phyloP scores from a whole-genome alignment of 2,797 vertebrate species.

The Diplodus sargus region DNA sequence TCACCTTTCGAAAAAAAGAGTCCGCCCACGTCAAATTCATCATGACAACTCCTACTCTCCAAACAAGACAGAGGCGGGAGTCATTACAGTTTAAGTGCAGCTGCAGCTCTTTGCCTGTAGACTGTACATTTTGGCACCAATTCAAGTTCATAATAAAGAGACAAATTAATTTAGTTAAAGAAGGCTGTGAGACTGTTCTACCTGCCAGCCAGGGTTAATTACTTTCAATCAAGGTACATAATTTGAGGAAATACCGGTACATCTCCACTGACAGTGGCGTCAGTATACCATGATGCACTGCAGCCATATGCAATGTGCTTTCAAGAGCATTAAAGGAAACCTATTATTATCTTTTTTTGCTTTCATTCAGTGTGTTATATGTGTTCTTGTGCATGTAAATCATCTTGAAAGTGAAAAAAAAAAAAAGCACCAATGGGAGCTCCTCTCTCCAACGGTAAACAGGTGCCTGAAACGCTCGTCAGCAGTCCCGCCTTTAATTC shows the following conservation, averaged over 20 bases:
- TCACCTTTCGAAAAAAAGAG: conserved; percentile 62
- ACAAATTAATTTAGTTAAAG: conserved; percentile 14
- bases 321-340: not conserved
- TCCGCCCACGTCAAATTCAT: conserved; percentile 47
- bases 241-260: conserved; percentile 29
- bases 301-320: conserved; percentile 10
- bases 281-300: conserved; percentile 3
- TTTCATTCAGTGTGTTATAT: no score
- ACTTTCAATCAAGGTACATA: conserved; percentile 14
- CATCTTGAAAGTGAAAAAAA: no score
- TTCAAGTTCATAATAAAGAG: conserved; percentile 25
- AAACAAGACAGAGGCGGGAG: not conserved
- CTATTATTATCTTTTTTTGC: no score
- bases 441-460: no score
- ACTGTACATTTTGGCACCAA: not conserved
- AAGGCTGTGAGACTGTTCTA: conserved; percentile 1
- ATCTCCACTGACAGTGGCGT: conserved; percentile 19
- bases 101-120: not conserved
- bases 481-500: no score
- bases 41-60: conserved; percentile 21
- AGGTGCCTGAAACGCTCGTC: no score
- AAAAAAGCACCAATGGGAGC: no score
- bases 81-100: conserved; percentile 9
- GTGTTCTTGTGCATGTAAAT: no score
- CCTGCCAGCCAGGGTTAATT: conserved; percentile 16